Evolutionary conservation across 1,140 invertebrate species (phyloP), one percentile per base, ranked within the genome.

Genomic region (Lepidotrigona ventralis): DNA sequence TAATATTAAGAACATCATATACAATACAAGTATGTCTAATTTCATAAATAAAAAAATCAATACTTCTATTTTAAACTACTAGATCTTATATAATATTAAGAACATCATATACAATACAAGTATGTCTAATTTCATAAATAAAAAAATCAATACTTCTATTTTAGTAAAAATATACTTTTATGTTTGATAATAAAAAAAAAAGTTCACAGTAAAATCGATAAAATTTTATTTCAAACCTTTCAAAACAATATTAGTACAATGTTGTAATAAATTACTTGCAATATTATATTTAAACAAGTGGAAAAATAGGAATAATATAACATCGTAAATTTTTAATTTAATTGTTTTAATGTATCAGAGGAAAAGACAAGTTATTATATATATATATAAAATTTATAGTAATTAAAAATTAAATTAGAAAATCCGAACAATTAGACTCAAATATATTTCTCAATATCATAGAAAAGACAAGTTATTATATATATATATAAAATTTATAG

Each of bases 311-410:
- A 33, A 33, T 56, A 19, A 56, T 56, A 56, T n/a, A 29, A 53
- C 17, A n/a, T 26, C 17, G 19, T 56, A 74, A 58, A 54, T 39
- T 39, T 19, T 1, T 26, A 2, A 46, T 74, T 39, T 58, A 39
- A 53, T 63, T 17, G 3, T 33, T 26, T 29, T 6, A 21, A 53
- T 53, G 33, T 39, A 17, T 1, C 53, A 33, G 69, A 56, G 79
- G 79, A 84, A 79, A 78, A 33, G 46, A 39, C 21, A 84, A 76
- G 33, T 80, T 79, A 79, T 83, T 73, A 68, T 39, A 46, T 46
- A 64, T 56, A 33, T 26, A 17, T 63, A 60, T 46, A 23, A n/a
- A n/a, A 33, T 60, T 46, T 63, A 15, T 23, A 69, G 12, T 69
- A 46, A 23, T 14, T 19, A 69, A 46, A 46, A 39, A 46, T 69